Percentiles rank a stretch among this genome's conserved stretches.
phyloP scores from a whole-genome alignment of 2,113 vertebrate genomes.

The Acrocephalus arundinaceus region DNA sequence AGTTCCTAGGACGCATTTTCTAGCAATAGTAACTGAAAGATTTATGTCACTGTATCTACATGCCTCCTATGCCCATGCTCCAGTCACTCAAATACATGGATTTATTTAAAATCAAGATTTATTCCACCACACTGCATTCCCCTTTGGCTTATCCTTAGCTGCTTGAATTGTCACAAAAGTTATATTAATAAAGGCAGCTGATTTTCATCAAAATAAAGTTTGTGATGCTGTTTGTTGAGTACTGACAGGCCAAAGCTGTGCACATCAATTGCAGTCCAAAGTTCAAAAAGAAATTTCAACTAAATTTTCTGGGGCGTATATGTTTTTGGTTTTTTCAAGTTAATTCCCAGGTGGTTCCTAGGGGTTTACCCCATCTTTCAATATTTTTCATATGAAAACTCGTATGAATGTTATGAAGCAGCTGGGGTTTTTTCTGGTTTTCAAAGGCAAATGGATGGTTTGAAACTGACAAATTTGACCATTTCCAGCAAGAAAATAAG shows the following conservation, averaged over 20 bases:
- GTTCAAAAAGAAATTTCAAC: neutral
- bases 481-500: neutral
- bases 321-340: neutral
- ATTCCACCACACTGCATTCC: conserved; percentile 22
- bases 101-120: conserved; percentile 50
- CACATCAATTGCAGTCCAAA: neutral
- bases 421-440: neutral
- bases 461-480: neutral
- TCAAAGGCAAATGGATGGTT: neutral
- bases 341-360: neutral
- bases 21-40: neutral
- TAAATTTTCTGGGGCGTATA: neutral
- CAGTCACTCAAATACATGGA: neutral
- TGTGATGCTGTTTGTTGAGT: neutral
- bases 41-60: neutral
- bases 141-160: conserved; percentile 39
- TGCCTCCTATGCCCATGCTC: neutral
- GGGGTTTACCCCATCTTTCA: neutral
- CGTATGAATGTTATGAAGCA: neutral
- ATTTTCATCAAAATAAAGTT: conserved; percentile 5
- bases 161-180: conserved; percentile 27
- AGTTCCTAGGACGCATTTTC: conserved; percentile 11
- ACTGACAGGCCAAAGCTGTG: neutral
- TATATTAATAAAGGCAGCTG: neutral
- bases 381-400: neutral